Percentiles rank a stretch among this genome's conserved stretches.
Evolutionary conservation across 2,888 invertebrate genomes (phyloP).

Genomic region (Campoletis raptor): DNA sequence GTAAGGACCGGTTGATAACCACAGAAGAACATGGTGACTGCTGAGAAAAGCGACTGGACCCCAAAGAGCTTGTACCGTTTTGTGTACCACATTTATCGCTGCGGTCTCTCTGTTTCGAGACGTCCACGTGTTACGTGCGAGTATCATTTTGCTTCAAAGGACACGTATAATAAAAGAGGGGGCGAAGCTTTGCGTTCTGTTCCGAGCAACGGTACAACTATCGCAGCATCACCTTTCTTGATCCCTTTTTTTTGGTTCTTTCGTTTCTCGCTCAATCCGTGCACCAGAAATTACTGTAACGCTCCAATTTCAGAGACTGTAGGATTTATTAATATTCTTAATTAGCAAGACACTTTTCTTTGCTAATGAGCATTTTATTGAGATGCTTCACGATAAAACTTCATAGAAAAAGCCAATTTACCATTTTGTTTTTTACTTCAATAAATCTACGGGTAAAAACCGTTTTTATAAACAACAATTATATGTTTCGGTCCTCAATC

Average conservation of each 20-base stretch:
- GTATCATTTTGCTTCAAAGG: constrained; percentile 41
- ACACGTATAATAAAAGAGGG: constrained; percentile 24
- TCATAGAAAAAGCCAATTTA: neutral
- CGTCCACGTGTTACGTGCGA: constrained; percentile 20
- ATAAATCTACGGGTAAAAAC: neutral
- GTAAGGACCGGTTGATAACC: constrained; percentile 11
- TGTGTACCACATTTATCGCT: constrained; percentile 73
- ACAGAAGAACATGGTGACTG: constrained; percentile 8
- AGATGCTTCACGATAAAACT: neutral
- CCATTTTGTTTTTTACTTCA: neutral
- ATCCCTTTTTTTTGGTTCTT: constrained; percentile 25
- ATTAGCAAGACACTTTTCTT: neutral
- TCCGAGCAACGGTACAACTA: constrained; percentile 72
- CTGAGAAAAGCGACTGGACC: constrained; percentile 65
- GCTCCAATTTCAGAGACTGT: neutral
- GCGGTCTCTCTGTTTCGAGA: constrained; percentile 15
- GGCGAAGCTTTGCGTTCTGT: constrained; percentile 64
- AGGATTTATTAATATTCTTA: neutral
- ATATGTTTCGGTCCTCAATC: neutral
- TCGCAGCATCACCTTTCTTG: constrained; percentile 39
- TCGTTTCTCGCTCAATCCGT: neutral
- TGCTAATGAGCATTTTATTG: neutral
- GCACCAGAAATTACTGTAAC: neutral
- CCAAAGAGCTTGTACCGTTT: constrained; percentile 72
- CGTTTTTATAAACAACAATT: neutral